Base-by-base conservation (phyloP, 1,140 invertebrate species). In the Dendroctonus ponderosae region DNA sequence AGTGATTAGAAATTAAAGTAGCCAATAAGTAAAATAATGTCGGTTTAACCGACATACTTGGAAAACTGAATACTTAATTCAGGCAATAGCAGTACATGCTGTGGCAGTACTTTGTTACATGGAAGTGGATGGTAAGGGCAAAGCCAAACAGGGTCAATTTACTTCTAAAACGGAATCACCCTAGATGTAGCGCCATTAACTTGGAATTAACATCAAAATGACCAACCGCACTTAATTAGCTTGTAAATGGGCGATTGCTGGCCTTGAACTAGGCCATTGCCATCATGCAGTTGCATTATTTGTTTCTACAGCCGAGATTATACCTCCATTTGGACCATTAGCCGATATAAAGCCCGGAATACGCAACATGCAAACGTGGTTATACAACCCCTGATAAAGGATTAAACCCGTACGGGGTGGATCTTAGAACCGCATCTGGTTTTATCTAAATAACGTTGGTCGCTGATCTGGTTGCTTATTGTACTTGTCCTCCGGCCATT, bases 381-480 rank as follows among this genome's bases (percentile, higher is more conserved):
- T 56, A 56, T 57, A n/a, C 14, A 57, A 43, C 53, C 48, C 39
- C 58, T 65, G 67, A 69, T 69, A 69, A 69, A 65, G 67, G 67
- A 62, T 69, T 65, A 48, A 42, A 65, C 38, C 54, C 54, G 63
- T 61, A 62, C 67, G 43, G 49, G 56, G 43, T 46, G 41, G 57
- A 59, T 59, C 67, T 69, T 65, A 65, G 43, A 44, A 62, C 67
- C 62, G 67, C 67, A 69, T 69, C 67, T 57, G 67, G 62, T 52
- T 62, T 69, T 69, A 69, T 69, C 67, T 69, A 59, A 58, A 65
- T 53, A 64, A 52, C 53, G 54, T 14, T 57, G 62, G 62, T 62
- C 54, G 56, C 62, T 26, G 26, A 44, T 44, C 57, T 59, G 42
- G 57, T 46, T 66, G 68, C 62, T 69, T 66, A 69, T 69, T 69